phyloP scores from a whole-genome alignment of 1,140 invertebrate species.

The Mactra quadrangularis region DNA sequence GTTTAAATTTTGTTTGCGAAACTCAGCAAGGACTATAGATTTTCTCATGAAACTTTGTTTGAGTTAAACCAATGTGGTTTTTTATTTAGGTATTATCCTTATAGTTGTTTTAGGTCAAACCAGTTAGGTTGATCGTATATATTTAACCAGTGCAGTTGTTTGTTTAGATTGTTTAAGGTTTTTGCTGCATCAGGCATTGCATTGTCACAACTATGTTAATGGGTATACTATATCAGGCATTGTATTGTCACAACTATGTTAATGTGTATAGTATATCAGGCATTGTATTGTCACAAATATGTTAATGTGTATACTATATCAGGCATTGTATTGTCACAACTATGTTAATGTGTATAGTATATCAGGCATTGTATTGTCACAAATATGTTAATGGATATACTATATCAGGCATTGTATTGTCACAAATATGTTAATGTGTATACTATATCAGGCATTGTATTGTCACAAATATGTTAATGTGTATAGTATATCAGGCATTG shows the following conservation, averaged over 20 bases:
- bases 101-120: constrained; percentile 12
- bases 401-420: constrained; percentile 7
- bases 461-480: constrained; percentile 1
- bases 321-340: constrained; percentile 7
- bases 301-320: no score
- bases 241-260: constrained; percentile 1
- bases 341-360: no score
- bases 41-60: no score
- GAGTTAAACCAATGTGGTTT: constrained; percentile 1
- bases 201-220: background rate
- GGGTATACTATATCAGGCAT: background rate
- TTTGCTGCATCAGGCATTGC: constrained; percentile 18
- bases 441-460: constrained; percentile 12
- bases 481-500: no score
- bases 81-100: constrained; percentile 16
- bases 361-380: constrained; percentile 9
- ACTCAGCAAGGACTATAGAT: no score
- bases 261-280: no score
- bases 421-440: constrained; percentile 5
- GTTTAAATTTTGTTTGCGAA: no score
- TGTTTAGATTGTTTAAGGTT: constrained; percentile 6
- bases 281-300: constrained; percentile 5
- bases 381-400: constrained; percentile 2
- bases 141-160: constrained; percentile 24
- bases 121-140: constrained; percentile 17